Conservation (phyloP, 2,113 vertebrate genomes). For the Accipiter virgatus region DNA sequence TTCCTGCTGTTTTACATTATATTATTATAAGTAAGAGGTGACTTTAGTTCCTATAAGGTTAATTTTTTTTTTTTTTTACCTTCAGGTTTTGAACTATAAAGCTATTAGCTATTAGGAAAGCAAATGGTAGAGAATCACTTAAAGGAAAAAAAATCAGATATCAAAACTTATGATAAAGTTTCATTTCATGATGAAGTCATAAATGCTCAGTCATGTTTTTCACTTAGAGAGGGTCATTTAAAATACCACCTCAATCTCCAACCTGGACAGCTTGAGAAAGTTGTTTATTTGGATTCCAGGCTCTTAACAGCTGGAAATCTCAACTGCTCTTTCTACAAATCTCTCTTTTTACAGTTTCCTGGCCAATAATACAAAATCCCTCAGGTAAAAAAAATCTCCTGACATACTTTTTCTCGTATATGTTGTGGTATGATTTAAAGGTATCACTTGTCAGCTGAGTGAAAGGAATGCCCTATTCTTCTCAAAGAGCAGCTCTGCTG, state of each 20-base stretch:
- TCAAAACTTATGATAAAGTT: background rate
- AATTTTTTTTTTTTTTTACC: background rate
- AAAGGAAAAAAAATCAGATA: background rate
- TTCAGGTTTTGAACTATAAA: background rate
- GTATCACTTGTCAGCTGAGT: background rate
- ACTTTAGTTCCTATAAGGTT: background rate
- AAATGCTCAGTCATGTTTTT: background rate
- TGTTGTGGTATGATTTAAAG: background rate
- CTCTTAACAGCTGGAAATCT: constrained; percentile 21
- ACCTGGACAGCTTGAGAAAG: background rate
- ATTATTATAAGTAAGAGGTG: background rate
- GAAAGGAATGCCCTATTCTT: background rate
- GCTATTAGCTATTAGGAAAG: background rate
- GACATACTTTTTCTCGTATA: background rate
- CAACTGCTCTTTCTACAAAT: background rate
- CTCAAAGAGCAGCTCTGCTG: background rate
- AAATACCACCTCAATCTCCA: background rate
- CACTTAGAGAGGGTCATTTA: background rate
- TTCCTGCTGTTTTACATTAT: background rate
- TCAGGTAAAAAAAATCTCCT: background rate
- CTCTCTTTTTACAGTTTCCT: constrained; percentile 5
- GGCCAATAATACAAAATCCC: background rate
- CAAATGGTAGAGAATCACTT: background rate
- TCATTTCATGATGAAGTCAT: background rate
- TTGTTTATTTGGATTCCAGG: background rate